Evolutionary conservation across 2,113 vertebrate genomes (phyloP).

Genomic region (Machaerirhynchus nigripectus): DNA sequence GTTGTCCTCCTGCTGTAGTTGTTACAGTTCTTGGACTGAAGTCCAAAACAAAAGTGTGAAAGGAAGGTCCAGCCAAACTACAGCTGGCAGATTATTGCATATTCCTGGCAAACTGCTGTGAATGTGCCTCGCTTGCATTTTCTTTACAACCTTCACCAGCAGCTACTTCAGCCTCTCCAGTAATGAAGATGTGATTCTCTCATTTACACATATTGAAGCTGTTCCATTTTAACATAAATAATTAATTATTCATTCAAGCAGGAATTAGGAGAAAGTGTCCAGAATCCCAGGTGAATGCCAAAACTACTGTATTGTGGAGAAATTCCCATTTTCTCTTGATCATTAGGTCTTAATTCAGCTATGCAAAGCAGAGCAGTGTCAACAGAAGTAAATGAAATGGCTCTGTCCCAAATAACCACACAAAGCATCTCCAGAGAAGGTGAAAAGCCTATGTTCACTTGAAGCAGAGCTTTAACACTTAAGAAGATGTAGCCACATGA

Average conservation of each 20-base stretch:
- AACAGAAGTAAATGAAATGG: conserved; percentile 31
- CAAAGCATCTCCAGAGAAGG: not conserved
- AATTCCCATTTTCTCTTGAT: not conserved
- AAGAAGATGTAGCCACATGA: not conserved
- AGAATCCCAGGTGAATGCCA: not conserved
- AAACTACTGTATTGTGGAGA: not conserved
- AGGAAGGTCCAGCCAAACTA: conserved; percentile 14
- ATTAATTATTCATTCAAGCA: conserved; percentile 12
- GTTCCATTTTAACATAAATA: not conserved
- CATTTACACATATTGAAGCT: conserved; percentile 6
- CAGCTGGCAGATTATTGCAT: not conserved
- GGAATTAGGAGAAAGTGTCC: not conserved
- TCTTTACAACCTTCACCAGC: not conserved
- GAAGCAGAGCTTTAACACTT: not conserved
- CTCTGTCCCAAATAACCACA: not conserved
- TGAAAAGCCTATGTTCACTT: not conserved
- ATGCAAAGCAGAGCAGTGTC: not conserved
- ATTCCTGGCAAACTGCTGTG: conserved; percentile 33
- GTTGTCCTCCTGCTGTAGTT: not conserved
- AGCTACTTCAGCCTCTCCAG: not conserved
- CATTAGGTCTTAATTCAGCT: conserved; percentile 24
- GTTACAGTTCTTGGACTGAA: conserved; percentile 1
- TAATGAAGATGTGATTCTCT: conserved; percentile 38
- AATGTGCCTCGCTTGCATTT: not conserved
- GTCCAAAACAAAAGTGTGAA: conserved; percentile 27